Evolutionary conservation across 2,888 invertebrate species (phyloP), one percentile per base, ranked within the genome.

Genomic region (Osmoderma eremita): DNA sequence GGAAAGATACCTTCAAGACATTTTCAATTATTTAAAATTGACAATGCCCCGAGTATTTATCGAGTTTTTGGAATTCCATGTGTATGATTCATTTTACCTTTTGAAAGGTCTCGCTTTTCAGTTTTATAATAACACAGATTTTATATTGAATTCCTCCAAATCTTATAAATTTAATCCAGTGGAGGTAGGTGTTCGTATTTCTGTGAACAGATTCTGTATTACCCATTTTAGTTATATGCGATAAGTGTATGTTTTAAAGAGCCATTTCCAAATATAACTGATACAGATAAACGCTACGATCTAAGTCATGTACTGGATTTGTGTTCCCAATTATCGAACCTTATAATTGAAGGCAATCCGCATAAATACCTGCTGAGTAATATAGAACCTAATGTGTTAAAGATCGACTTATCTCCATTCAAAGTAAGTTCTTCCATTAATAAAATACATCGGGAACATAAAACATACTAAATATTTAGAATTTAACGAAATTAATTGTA

Each of bases 291-390:
- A 73, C 88, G 90, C 80, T 92, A 90, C 75, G 96, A 97, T 82
- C 92, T 97, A 75, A 94, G 95, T 70, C 95, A 97, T 77, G 90
- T 97, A 0, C 81, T 97, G 63, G 97, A 97, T 81, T 93, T 95
- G 77, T 92, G 91, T 79, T 90, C 90, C 0, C 91, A 93, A 77
- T 83, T 97, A 22, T 87, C 87, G 17, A 85, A 86, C 18, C 81
- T 95, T 10, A 86, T 85, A 72, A 87, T 95, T 63, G 82, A 85
- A 76, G 93, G 94, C 1, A 88, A 87, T 73, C 84, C 85, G 22
- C 85, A 87, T 65, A 86, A 87, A 42, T 88, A 94, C 50, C 91
- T 91, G 5, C 89, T 90, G 0, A 97, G 96, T 79, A 95, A 94
- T 79, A 91, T 98, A 68, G 85, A 91, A 68, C 91, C 93, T 0